phyloP scores from a whole-genome alignment of 2,113 vertebrate species.

The Lethenteron camtschaticum region DNA sequence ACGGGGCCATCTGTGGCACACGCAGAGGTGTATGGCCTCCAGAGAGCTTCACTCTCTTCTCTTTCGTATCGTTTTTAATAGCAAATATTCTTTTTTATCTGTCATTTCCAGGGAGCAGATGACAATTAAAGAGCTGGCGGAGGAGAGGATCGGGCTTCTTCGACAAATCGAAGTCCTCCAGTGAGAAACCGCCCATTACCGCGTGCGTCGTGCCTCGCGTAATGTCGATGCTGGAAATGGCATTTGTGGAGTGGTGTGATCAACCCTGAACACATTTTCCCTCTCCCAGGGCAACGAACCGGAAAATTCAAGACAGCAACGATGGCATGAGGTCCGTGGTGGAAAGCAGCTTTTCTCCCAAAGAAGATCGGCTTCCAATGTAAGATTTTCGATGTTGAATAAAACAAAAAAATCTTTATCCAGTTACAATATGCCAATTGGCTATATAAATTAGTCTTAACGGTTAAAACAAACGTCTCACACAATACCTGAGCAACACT shows the following conservation, averaged over 20 bases:
- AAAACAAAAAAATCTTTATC: too few relatives aligned
- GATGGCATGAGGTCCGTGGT: slow-evolving; percentile 39
- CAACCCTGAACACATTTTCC: slow-evolving; percentile 7
- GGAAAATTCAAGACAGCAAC: slow-evolving; percentile 58
- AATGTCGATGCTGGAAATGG: not conserved
- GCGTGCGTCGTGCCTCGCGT: not conserved
- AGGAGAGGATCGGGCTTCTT: slow-evolving; percentile 61
- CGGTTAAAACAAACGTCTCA: too few relatives aligned
- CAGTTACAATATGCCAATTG: too few relatives aligned
- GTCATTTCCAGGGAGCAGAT: slow-evolving; percentile 43
- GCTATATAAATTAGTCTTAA: too few relatives aligned
- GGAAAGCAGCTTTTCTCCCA: slow-evolving; percentile 23
- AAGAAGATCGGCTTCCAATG: too few relatives aligned
- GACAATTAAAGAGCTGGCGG: slow-evolving; percentile 51
- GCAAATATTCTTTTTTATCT: not conserved
- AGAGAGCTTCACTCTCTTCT: too few relatives aligned
- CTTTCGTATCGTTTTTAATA: too few relatives aligned
- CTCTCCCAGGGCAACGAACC: slow-evolving; percentile 35
- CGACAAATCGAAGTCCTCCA: slow-evolving; percentile 78
- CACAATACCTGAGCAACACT: too few relatives aligned
- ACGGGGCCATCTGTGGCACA: too few relatives aligned
- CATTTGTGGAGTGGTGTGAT: not conserved
- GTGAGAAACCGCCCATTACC: slow-evolving; percentile 30
- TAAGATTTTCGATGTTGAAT: too few relatives aligned
- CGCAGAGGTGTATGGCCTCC: too few relatives aligned